These are phyloP conservation scores for Halictus quadricinctus DNA, from an alignment of 2,888 invertebrate genomes.

Conservation along the genomic window DNA sequence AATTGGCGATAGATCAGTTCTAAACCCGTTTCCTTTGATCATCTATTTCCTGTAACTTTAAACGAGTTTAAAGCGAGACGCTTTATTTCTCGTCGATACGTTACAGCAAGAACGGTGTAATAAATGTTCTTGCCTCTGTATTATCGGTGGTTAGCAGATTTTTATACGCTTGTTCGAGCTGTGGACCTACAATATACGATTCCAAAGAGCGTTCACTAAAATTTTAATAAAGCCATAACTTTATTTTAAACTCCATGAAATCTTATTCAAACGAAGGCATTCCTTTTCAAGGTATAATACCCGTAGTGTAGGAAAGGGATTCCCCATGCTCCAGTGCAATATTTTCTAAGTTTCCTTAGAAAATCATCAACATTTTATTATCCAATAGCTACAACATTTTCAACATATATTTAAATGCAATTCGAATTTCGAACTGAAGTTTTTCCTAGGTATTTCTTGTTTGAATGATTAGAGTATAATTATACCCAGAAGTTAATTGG, in stretches of 20 bases:
- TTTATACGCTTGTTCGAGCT: neutral
- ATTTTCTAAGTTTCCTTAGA: neutral
- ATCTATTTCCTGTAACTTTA: neutral
- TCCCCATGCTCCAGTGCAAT: neutral
- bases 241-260: conserved; percentile 3
- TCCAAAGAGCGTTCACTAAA: neutral
- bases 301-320: neutral
- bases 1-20: neutral
- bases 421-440: neutral
- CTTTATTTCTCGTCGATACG: neutral
- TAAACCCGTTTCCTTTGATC: neutral
- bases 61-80: neutral
- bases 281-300: neutral
- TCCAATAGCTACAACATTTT: neutral
- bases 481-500: too few relatives aligned
- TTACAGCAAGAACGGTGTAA: neutral
- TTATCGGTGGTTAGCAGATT: neutral
- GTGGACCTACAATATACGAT: neutral
- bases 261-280: neutral
- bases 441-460: neutral
- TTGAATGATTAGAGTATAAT: too few relatives aligned
- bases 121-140: neutral
- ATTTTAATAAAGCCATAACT: neutral
- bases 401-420: neutral
- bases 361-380: neutral